Evolutionary conservation across 1,140 invertebrate genomes (phyloP), one percentile per base, ranked within the genome.

Genomic region (Drosophila pandora): DNA sequence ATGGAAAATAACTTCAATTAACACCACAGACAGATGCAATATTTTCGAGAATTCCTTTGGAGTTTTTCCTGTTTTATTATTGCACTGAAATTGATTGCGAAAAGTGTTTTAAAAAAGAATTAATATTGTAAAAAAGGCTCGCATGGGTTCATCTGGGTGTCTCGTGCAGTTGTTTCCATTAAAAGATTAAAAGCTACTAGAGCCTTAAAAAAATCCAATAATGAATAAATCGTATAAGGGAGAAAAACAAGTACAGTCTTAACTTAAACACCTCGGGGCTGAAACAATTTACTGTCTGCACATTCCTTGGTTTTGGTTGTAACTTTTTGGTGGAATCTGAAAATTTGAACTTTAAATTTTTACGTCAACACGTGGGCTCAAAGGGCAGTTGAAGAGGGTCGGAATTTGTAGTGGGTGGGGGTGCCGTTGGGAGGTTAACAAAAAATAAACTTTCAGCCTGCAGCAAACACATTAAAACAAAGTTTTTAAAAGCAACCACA

Each of bases 401-500:
- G 41, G 41, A 43, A 43, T 43, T 43, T 43, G 41, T 6, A 6
- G 41, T 17, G 41, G 41, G 41, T 21, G 41, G 41, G 8, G 41
- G 41, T 21, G 41, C 41, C 41, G 41, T 17, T 21, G 17, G 28
- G 32, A 12, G 58, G 34, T 8, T 21, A 68, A 68, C 28, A 48
- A 47, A 69, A 68, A 69, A 47, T 37, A 73, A 81, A 73, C 54
- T 67, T 72, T 49, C 58, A 63, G 69, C 53, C 65, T 68, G 65
- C 63, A 69, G 65, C 65, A 69, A 80, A 76, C 68, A 72, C 76
- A 84, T 85, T 80, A 79, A 81, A 85, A 82, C 67, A 84, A 85
- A 82, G 65, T 87, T 74, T 73, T 85, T 80, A 80, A 85, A 85
- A 80, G 76, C 67, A 72, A 67, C 78, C 82, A 61, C 82, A 87